A percentile compares a stretch with the other conserved stretches of the same genome.
phyloP scores from a whole-genome alignment of 1,140 invertebrate species.

The Pseudomyrmex cubaensis region DNA sequence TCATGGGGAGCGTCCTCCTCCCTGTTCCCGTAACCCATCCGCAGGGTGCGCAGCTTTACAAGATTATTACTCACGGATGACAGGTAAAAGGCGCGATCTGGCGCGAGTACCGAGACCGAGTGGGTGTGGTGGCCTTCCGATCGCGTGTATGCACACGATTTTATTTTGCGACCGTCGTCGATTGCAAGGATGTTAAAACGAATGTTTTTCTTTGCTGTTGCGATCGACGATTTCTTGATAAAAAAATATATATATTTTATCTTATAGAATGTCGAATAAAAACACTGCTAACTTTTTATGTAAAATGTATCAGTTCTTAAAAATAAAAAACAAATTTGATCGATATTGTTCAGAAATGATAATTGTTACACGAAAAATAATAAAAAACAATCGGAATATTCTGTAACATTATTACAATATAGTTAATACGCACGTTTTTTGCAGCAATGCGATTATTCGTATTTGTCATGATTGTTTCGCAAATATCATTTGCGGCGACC shows the following conservation, averaged over 20 bases:
- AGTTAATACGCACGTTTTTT: neutral
- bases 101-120: constrained; percentile 34
- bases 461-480: constrained; percentile 14
- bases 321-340: neutral
- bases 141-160: constrained; percentile 37
- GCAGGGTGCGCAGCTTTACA: constrained; percentile 68
- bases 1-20: constrained; percentile 41
- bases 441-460: neutral
- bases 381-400: neutral
- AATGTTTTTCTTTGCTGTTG: neutral
- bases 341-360: neutral
- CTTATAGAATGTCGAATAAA: no score
- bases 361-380: no score
- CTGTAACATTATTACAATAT: neutral
- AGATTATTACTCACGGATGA: constrained; percentile 78
- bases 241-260: neutral
- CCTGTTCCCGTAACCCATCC: constrained; percentile 67
- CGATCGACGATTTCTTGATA: neutral
- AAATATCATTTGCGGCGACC: constrained; percentile 37
- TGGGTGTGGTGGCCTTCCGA: constrained; percentile 55
- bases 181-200: constrained; percentile 11
- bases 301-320: neutral
- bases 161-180: constrained; percentile 50
- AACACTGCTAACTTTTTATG: neutral
- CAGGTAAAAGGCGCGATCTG: constrained; percentile 72